Conservation (phyloP, 2,888 invertebrate genomes). For the Archips xylosteana region DNA sequence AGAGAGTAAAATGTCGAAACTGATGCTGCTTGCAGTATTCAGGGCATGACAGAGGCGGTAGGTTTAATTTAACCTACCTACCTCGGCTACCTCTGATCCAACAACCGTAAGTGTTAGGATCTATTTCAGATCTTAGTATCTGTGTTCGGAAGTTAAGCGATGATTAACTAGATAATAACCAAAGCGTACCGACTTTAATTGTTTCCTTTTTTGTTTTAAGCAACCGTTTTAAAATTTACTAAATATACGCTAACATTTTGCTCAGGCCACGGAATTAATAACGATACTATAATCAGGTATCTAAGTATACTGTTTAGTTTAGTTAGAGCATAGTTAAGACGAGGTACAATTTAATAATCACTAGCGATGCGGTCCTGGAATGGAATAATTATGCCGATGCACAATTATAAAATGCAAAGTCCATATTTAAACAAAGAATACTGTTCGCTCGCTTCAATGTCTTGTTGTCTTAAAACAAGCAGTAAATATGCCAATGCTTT, state of each 20-base stretch:
- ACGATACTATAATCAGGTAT: background rate
- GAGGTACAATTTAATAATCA: background rate
- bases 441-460: background rate
- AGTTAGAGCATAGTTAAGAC: slow-evolving; percentile 44
- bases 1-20: slow-evolving; percentile 6
- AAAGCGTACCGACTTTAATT: background rate
- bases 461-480: background rate
- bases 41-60: slow-evolving; percentile 70
- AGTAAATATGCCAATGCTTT: slow-evolving; percentile 5
- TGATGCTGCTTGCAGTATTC: slow-evolving; percentile 52
- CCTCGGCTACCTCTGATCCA: background rate
- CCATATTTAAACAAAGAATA: slow-evolving; percentile 13
- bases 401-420: slow-evolving; percentile 8
- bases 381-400: background rate
- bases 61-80: background rate
- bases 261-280: background rate
- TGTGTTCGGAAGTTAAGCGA: background rate
- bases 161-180: background rate
- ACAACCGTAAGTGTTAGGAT: background rate
- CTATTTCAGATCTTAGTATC: background rate
- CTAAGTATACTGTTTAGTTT: background rate
- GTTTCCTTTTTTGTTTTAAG: background rate
- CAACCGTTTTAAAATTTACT: too few relatives aligned
- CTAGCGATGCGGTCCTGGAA: background rate
- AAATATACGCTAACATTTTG: too few relatives aligned